Conservation (phyloP, 2,797 vertebrate species). For the Caiman crocodilus region DNA sequence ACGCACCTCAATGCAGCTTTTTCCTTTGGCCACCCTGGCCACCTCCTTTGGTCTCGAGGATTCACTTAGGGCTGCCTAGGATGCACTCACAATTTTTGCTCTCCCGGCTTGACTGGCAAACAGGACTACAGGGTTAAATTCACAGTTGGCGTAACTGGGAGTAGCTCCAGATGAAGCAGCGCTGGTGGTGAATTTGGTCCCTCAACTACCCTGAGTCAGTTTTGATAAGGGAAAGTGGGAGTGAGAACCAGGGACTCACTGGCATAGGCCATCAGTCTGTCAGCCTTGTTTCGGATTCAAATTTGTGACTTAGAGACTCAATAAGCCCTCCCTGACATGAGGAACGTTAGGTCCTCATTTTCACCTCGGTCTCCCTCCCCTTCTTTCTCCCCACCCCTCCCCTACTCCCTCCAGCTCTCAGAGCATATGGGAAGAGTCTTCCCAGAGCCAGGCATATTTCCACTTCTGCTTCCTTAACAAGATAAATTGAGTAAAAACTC, state of each 20-base stretch:
- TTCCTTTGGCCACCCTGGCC: not conserved
- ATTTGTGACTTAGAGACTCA: not conserved
- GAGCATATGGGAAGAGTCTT: not conserved
- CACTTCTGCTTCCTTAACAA: not conserved
- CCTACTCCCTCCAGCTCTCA: not conserved
- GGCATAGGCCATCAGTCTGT: no score
- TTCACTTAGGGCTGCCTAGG: not conserved
- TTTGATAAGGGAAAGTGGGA: not conserved
- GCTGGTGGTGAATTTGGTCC: not conserved
- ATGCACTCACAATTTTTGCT: not conserved
- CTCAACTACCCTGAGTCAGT: accelerated
- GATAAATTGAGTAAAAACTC: not conserved
- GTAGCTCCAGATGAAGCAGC: not conserved
- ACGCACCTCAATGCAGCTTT: no score
- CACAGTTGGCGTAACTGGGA: accelerated
- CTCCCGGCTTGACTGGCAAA: accelerated
- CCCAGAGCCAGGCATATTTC: not conserved
- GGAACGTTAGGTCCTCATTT: accelerated
- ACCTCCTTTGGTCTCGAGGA: not conserved
- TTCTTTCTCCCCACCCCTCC: not conserved
- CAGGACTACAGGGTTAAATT: not conserved
- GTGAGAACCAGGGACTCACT: accelerated
- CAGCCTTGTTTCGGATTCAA: not conserved
- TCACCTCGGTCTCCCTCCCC: accelerated
- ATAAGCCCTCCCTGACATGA: not conserved